Evolutionary conservation across 1,140 invertebrate genomes (phyloP).

Genomic region (Varroa destructor): DNA sequence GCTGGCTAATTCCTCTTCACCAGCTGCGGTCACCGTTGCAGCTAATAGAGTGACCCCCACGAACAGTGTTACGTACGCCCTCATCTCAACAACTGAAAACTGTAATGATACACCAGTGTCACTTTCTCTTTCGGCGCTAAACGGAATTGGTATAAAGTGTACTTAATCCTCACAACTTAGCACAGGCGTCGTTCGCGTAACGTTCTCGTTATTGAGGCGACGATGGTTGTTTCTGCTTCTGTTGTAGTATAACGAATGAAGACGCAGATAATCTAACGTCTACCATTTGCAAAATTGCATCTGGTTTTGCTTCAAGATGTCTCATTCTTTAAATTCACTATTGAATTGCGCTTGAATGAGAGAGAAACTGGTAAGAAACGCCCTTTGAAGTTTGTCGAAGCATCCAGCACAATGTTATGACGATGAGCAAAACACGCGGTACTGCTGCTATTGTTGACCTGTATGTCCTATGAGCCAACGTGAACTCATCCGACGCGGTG

Average conservation of each 20-base stretch:
- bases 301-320: not conserved
- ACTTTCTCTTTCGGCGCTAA: slow-evolving; percentile 3
- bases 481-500: too few species aligned
- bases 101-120: not conserved
- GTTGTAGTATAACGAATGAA: too few species aligned
- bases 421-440: too few species aligned
- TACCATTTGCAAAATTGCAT: too few species aligned
- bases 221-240: too few species aligned
- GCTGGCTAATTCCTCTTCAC: not conserved
- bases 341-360: slow-evolving; percentile 14
- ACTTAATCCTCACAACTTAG: too few species aligned
- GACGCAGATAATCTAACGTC: too few species aligned
- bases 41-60: not conserved
- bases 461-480: too few species aligned
- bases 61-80: not conserved
- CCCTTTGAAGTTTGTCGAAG: not conserved
- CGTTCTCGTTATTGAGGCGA: too few species aligned
- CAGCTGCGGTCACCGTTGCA: slow-evolving; percentile 1
- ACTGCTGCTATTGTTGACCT: too few species aligned
- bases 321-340: slow-evolving; percentile 25
- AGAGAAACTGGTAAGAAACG: not conserved
- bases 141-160: too few species aligned
- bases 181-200: too few species aligned
- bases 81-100: slow-evolving; percentile 13
- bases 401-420: not conserved